Conservation (phyloP, 1,140 invertebrate genomes). For the Samia ricini region DNA sequence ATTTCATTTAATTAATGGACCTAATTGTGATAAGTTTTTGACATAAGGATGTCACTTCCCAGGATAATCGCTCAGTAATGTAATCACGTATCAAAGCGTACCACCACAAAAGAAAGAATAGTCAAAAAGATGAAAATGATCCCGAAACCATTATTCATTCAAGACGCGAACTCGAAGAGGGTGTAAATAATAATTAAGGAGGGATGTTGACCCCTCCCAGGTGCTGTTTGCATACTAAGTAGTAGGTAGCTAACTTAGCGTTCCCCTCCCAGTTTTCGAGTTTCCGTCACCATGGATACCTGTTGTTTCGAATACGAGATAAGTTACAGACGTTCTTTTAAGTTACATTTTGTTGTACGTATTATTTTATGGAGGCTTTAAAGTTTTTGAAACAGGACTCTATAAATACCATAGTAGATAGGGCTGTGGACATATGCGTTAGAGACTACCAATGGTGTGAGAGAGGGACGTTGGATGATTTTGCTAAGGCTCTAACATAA, state of each 20-base stretch:
- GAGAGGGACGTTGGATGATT: too few species aligned
- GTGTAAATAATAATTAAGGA: slow-evolving; percentile 17
- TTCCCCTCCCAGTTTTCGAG: neutral
- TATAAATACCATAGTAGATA: neutral
- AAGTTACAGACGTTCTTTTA: slow-evolving; percentile 4
- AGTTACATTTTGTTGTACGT: neutral
- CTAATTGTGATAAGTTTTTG: too few species aligned
- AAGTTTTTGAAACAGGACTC: too few species aligned
- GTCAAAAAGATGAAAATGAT: slow-evolving; percentile 1
- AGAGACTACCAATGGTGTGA: too few species aligned
- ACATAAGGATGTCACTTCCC: too few species aligned
- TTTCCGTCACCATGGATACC: neutral
- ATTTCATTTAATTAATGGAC: too few species aligned
- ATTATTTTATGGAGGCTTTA: neutral
- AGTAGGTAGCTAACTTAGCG: neutral
- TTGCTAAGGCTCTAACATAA: too few species aligned
- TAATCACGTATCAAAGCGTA: too few species aligned
- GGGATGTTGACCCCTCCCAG: slow-evolving; percentile 12
- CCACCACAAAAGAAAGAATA: neutral
- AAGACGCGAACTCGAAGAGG: slow-evolving; percentile 3
- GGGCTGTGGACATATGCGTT: too few species aligned
- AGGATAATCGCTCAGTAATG: too few species aligned
- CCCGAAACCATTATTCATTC: slow-evolving; percentile 13
- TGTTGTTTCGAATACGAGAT: neutral
- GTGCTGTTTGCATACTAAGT: slow-evolving; percentile 13